Conservation (phyloP, 2,888 invertebrate species). For the Mactromeris polynyma region DNA sequence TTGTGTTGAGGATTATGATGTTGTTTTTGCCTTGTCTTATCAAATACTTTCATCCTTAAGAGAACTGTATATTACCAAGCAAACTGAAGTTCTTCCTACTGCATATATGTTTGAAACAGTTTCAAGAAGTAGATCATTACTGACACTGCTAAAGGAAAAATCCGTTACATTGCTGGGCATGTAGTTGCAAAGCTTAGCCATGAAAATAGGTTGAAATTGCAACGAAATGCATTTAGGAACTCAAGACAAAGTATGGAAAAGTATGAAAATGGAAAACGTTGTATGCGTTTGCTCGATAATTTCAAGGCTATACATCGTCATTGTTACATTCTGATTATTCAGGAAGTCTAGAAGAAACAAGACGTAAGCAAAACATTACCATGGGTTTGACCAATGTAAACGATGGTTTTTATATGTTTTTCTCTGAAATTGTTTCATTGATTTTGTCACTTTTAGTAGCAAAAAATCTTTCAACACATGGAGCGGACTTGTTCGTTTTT, state of each 20-base stretch:
- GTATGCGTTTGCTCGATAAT: constrained; percentile 14
- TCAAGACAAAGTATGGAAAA: neutral
- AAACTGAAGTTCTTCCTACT: neutral
- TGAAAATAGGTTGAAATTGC: neutral
- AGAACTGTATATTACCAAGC: neutral
- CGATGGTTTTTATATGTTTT: constrained; percentile 13
- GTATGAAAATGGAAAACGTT: constrained; percentile 20
- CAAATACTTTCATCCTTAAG: neutral
- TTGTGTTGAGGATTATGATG: neutral
- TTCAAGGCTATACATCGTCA: constrained; percentile 5
- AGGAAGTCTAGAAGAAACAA: constrained; percentile 13
- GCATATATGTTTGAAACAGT: neutral
- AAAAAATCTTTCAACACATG: constrained; percentile 27
- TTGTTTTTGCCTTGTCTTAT: neutral
- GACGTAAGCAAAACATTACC: constrained; percentile 22
- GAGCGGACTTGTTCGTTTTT: constrained; percentile 9
- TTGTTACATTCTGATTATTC: neutral
- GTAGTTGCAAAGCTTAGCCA: neutral
- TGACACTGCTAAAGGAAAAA: neutral
- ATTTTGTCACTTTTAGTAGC: constrained; percentile 14
- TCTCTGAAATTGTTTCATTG: constrained; percentile 22
- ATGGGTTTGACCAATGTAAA: constrained; percentile 12
- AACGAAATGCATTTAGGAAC: constrained; percentile 4
- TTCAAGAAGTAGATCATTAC: neutral
- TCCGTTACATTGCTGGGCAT: neutral